phyloP scores from a whole-genome alignment of 2,113 vertebrate species.

The Gobiocypris rarus region DNA sequence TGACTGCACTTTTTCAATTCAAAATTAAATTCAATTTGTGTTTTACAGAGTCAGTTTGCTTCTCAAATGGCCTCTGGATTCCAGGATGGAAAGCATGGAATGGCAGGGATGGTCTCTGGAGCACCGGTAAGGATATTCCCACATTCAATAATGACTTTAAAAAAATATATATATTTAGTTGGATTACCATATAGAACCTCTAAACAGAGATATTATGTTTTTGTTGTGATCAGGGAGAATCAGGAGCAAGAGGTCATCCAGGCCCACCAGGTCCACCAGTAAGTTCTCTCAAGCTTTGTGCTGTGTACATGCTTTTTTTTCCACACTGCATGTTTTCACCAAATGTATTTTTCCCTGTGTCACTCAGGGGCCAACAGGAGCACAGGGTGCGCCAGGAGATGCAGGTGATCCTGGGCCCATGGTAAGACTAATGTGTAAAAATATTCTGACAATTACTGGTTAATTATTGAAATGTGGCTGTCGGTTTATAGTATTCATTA shows the following conservation, averaged over 20 bases:
- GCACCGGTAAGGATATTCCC: constrained; percentile 78
- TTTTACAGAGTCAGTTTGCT: constrained; percentile 76
- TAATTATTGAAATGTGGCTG: background rate
- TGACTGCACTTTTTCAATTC: background rate
- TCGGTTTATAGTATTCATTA: background rate
- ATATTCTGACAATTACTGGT: background rate
- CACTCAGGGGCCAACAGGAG: constrained; percentile 85
- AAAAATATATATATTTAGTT: background rate
- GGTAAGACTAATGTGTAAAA: constrained; percentile 74
- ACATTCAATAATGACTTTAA: background rate
- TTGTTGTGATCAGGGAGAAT: constrained; percentile 81
- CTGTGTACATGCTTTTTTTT: background rate
- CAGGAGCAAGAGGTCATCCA: constrained; percentile 88
- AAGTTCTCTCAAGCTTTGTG: constrained; percentile 62
- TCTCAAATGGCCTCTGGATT: constrained; percentile 90
- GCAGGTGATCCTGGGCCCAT: constrained; percentile 77
- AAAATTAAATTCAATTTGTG: background rate
- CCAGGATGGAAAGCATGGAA: constrained; percentile 84
- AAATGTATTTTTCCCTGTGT: background rate
- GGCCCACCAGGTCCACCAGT: constrained; percentile 84
- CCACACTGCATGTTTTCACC: background rate
- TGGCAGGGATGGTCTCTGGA: constrained; percentile 82
- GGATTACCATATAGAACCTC: too few species aligned
- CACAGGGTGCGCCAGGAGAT: constrained; percentile 88
- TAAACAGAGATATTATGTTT: background rate